A percentile compares a stretch with the other conserved stretches of the same genome.
phyloP scores from a whole-genome alignment of 2,888 invertebrate genomes.

The Mimumesa dahlbomi region DNA sequence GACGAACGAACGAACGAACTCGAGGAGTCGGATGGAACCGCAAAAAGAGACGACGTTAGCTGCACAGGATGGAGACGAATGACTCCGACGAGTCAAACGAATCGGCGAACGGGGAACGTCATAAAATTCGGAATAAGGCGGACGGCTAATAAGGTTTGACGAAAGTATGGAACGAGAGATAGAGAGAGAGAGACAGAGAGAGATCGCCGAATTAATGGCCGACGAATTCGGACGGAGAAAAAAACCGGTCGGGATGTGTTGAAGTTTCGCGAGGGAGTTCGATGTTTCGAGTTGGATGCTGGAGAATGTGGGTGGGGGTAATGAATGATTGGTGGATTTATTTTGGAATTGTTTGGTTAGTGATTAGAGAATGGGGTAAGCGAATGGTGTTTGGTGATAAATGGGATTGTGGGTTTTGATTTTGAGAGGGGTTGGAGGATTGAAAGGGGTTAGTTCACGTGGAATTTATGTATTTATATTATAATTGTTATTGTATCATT shows the following conservation, averaged over 20 bases:
- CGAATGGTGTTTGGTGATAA: neutral
- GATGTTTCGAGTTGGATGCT: too few relatives aligned
- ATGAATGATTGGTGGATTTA: too few relatives aligned
- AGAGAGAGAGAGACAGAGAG: neutral
- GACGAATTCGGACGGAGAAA: too few relatives aligned
- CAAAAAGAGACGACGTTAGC: conserved; percentile 39
- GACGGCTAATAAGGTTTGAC: neutral
- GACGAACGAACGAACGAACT: conserved; percentile 21
- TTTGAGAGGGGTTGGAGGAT: too few relatives aligned
- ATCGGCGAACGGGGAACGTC: conserved; percentile 26
- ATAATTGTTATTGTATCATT: too few relatives aligned
- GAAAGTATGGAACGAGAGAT: neutral
- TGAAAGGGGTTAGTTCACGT: neutral
- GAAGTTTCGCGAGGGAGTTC: too few relatives aligned
- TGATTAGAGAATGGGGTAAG: too few relatives aligned
- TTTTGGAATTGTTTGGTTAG: too few relatives aligned
- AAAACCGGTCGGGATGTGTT: too few relatives aligned
- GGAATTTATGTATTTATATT: neutral
- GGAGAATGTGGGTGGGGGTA: too few relatives aligned
- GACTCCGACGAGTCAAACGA: conserved; percentile 17
- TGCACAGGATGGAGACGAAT: conserved; percentile 44
- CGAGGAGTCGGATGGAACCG: conserved; percentile 31
- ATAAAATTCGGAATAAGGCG: conserved; percentile 4
- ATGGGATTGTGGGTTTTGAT: too few relatives aligned
- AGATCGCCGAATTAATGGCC: too few relatives aligned